Base-by-base conservation (phyloP, 2,888 invertebrate genomes). In the Busseola fusca region DNA sequence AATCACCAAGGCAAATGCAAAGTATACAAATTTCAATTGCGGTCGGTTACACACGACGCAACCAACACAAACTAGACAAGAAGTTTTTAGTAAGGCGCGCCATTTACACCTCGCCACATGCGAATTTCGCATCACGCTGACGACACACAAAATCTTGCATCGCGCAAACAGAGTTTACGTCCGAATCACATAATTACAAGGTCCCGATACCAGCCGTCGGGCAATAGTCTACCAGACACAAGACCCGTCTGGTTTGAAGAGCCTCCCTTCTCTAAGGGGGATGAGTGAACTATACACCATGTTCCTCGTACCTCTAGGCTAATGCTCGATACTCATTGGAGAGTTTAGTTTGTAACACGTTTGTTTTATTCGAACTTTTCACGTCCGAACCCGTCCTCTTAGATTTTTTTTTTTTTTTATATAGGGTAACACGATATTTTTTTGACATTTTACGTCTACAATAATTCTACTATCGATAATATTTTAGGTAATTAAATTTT, bases 401-500 rank as follows among this genome's bases (percentile, higher is more conserved):
- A n/a, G n/a, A n/a, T n/a, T n/a, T n/a, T n/a, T n/a, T n/a, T n/a
- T n/a, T n/a, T n/a, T n/a, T n/a, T n/a, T n/a, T n/a, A n/a, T n/a
- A 16, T 34, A 16, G 12, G 3, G 25, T 60, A 40, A 42, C 18
- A 25, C 18, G 27, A 21, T 27, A 21, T 0, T 42, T 27, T 12
- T 42, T 21, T 42, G 3, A 4, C 7, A 42, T 27, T 42, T 42
- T 0, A 27, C 7, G 5, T 30, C 21, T 14, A 42, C 14, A 12
- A 34, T 34, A 45, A 21, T 30, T 45, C n/a, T 48, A 16, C 0
- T 42, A 21, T 0, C 9, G 9, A 0, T n/a, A 42, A n/a, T 2
- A 25, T 45, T 5, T 21, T 7, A 34, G 34, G 34, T 34, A 34
- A 52, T 42, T 45, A 74, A 14, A 71, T 71, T 54, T 73, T 25